These are phyloP conservation scores for Scalopus aquaticus DNA, from an alignment of 2,113 vertebrate genomes.

Conservation along the genomic window DNA sequence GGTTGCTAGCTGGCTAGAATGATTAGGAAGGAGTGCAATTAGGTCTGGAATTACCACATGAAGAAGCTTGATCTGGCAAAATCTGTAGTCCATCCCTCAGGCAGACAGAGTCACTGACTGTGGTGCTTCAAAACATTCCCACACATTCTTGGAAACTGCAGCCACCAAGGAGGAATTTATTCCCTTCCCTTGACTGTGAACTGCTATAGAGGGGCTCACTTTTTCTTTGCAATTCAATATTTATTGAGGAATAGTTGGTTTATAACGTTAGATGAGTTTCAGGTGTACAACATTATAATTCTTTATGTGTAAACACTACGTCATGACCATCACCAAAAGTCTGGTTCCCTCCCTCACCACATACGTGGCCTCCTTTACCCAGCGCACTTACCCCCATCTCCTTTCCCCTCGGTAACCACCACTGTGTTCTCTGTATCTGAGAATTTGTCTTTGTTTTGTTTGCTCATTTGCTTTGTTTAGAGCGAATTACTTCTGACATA, in stretches of 20 bases:
- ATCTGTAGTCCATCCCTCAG: not conserved
- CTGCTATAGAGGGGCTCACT: not conserved
- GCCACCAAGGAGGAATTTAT: not conserved
- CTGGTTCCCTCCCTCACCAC: not conserved
- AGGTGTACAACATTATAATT: not conserved
- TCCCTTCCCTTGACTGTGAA: not conserved
- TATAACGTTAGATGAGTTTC: not conserved
- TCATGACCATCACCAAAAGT: not conserved
- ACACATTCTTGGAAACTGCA: not conserved
- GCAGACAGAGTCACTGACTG: not conserved
- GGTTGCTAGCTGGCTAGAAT: not conserved
- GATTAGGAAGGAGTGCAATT: not conserved
- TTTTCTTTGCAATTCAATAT: no score
- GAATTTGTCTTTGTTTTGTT: not conserved
- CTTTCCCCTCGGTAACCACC: not conserved
- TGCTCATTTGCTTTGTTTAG: not conserved
- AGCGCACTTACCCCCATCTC: not conserved
- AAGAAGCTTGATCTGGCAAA: slow-evolving; percentile 19
- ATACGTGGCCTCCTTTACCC: not conserved
- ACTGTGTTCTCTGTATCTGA: not conserved
- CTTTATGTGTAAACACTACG: not conserved
- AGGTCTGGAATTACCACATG: not conserved
- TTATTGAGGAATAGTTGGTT: not conserved
- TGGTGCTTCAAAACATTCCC: slow-evolving; percentile 17
- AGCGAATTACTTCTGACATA: not conserved